phyloP scores from a whole-genome alignment of 2,888 invertebrate genomes.

The Ypsolopha scabrella region DNA sequence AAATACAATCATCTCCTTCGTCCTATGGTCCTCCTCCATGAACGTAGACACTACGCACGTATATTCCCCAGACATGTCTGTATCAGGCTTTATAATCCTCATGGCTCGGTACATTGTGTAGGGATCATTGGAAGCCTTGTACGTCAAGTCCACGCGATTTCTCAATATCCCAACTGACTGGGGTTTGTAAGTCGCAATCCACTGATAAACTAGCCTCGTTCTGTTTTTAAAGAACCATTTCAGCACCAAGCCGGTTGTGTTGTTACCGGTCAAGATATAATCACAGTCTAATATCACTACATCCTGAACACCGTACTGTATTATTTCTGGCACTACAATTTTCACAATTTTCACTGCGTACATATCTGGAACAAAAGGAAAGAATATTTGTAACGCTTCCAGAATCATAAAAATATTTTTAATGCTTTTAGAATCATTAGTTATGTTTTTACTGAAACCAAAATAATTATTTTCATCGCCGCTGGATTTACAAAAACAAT shows the following conservation, averaged over 20 bases:
- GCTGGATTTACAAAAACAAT: too few relatives aligned
- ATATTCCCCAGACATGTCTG: constrained; percentile 79
- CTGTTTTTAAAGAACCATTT: constrained; percentile 82
- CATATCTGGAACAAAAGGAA: constrained; percentile 61
- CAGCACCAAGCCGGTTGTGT: constrained; percentile 76
- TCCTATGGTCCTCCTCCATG: constrained; percentile 75
- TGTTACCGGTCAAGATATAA: constrained; percentile 70
- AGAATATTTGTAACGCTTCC: too few relatives aligned
- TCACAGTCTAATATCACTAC: constrained; percentile 80
- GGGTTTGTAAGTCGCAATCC: constrained; percentile 78
- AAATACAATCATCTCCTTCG: constrained; percentile 75
- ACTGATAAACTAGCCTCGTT: constrained; percentile 79
- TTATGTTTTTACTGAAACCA: too few relatives aligned
- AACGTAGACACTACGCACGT: constrained; percentile 80
- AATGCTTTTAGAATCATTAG: too few relatives aligned
- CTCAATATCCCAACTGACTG: constrained; percentile 72
- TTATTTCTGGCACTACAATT: constrained; percentile 72
- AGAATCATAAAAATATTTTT: too few relatives aligned
- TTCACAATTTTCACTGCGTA: constrained; percentile 72
- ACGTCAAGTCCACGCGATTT: constrained; percentile 72
- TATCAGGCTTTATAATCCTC: constrained; percentile 77
- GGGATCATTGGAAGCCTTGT: constrained; percentile 74
- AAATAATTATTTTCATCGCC: too few relatives aligned
- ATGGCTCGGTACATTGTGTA: constrained; percentile 79
- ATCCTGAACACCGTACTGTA: constrained; percentile 72